These are phyloP conservation scores for Rallus crepitans DNA, from an alignment of 2,797 vertebrate genomes.

Conservation along the genomic window DNA sequence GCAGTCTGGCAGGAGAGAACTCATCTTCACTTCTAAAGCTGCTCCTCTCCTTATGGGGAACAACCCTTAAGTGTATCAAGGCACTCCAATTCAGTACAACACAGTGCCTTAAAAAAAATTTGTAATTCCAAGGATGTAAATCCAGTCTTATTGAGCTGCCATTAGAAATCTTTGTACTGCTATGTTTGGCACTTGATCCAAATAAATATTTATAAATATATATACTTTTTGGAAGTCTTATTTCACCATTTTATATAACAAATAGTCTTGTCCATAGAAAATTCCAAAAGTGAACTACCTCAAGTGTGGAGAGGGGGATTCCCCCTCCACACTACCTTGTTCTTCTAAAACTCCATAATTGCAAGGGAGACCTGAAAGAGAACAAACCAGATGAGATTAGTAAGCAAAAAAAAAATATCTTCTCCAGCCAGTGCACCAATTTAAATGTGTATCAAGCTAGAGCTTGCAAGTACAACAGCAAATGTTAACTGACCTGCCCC, in stretches of 20 bases:
- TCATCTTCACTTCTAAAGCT: constrained; percentile 85
- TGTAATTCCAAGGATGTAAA: constrained; percentile 60
- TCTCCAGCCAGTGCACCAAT: neutral
- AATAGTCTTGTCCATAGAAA: constrained; percentile 79
- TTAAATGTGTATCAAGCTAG: neutral
- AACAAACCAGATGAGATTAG: constrained; percentile 37
- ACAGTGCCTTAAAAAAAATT: constrained; percentile 52
- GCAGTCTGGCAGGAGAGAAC: constrained; percentile 86
- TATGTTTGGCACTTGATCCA: constrained; percentile 79
- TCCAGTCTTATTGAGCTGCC: constrained; percentile 70
- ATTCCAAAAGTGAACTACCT: constrained; percentile 80
- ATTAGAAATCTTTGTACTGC: constrained; percentile 67
- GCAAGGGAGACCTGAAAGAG: constrained; percentile 85
- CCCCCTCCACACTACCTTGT: constrained; percentile 81
- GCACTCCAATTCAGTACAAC: constrained; percentile 51
- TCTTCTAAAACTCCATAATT: constrained; percentile 97
- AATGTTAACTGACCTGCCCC: neutral
- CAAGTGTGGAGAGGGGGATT: constrained; percentile 86
- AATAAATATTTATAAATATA: constrained; percentile 80
- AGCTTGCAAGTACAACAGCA: neutral
- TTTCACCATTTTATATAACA: constrained; percentile 63
- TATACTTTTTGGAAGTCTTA: constrained; percentile 70
- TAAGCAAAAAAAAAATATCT: neutral
- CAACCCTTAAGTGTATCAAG: constrained; percentile 34
- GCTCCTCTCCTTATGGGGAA: constrained; percentile 55